Evolutionary conservation across 2,797 vertebrate genomes (phyloP).

Genomic region (Agapornis canus): DNA sequence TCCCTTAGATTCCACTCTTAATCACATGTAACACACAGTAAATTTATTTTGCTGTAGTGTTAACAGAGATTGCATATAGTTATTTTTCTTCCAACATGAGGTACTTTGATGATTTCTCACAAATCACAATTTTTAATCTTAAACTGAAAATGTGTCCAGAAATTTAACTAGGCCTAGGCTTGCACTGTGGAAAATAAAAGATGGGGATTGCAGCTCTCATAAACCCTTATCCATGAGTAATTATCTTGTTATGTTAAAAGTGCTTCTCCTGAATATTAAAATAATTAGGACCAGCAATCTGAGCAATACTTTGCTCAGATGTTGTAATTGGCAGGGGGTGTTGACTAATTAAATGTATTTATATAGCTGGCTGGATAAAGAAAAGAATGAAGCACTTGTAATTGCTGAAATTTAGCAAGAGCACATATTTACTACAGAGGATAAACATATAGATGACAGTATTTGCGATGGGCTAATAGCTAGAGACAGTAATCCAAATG

Average conservation of each 20-base stretch:
- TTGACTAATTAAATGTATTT: slow-evolving; percentile 76
- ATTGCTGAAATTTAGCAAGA: slow-evolving; percentile 64
- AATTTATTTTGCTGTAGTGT: slow-evolving; percentile 40
- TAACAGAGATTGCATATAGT: slow-evolving; percentile 54
- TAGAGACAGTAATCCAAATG: neutral
- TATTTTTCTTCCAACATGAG: slow-evolving; percentile 58
- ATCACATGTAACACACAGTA: slow-evolving; percentile 16
- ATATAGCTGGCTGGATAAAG: slow-evolving; percentile 58
- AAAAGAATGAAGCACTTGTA: slow-evolving; percentile 49
- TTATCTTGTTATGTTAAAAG: slow-evolving; percentile 72
- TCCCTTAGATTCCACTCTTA: slow-evolving; percentile 45
- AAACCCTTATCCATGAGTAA: slow-evolving; percentile 66
- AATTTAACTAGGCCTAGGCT: slow-evolving; percentile 62
- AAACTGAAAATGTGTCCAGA: slow-evolving; percentile 62
- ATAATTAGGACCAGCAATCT: slow-evolving; percentile 76
- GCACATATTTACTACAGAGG: slow-evolving; percentile 48
- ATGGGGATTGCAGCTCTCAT: slow-evolving; percentile 49
- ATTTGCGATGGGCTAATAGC: slow-evolving; percentile 1
- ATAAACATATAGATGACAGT: slow-evolving; percentile 34
- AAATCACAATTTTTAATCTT: slow-evolving; percentile 73
- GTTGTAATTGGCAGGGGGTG: slow-evolving; percentile 74
- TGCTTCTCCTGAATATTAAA: slow-evolving; percentile 77
- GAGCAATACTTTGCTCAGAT: slow-evolving; percentile 65
- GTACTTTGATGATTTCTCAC: slow-evolving; percentile 65
- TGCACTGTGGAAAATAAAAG: slow-evolving; percentile 57